Percentiles rank a stretch among this genome's conserved stretches.
Conservation (phyloP, 2,113 vertebrate species). For the Vulpes lagopus region DNA sequence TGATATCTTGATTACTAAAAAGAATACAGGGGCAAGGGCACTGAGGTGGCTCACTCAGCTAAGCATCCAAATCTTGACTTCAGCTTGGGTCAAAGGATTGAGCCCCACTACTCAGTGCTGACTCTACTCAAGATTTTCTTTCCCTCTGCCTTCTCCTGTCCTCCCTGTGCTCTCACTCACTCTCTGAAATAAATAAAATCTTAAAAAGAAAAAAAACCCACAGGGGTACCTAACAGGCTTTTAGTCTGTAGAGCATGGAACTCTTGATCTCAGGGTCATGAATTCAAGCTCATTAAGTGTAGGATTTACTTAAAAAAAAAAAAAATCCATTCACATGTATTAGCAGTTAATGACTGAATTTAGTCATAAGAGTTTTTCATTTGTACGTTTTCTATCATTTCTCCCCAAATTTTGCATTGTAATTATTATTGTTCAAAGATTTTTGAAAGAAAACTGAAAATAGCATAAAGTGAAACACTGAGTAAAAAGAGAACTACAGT, state of each 20-base stretch:
- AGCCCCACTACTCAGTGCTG: not conserved
- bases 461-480: conserved; percentile 94
- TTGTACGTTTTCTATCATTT: conserved; percentile 85
- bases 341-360: conserved; percentile 86
- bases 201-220: not conserved
- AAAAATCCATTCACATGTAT: conserved; percentile 58
- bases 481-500: conserved; percentile 99
- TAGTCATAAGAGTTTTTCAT: conserved; percentile 82
- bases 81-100: not conserved
- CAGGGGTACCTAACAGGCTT: not conserved
- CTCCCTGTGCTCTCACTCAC: not conserved
- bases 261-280: not conserved
- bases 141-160: not conserved
- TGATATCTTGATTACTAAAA: conserved; percentile 65
- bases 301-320: not conserved
- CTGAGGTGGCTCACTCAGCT: not conserved
- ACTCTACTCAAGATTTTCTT: not conserved
- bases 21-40: not conserved
- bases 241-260: not conserved
- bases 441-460: conserved; percentile 93
- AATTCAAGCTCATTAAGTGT: not conserved
- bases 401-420: conserved; percentile 89
- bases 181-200: not conserved
- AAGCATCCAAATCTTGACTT: not conserved
- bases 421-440: conserved; percentile 88